phyloP scores from a whole-genome alignment of 2,888 invertebrate species.

The Eupithecia subfuscata region DNA sequence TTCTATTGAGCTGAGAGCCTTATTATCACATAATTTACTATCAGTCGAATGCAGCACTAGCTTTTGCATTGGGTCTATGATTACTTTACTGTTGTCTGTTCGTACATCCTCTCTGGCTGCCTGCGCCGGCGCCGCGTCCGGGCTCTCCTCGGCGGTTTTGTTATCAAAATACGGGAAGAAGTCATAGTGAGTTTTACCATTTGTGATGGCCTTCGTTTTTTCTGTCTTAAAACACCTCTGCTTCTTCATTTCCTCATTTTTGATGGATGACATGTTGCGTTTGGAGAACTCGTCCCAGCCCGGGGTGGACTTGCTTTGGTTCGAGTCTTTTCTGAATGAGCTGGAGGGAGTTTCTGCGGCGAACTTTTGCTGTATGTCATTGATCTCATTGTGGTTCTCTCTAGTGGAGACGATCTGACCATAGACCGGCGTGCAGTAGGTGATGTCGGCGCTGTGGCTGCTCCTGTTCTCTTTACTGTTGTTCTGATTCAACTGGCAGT shows the following conservation, averaged over 20 bases:
- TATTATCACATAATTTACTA: constrained; percentile 83
- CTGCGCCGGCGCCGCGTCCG: constrained; percentile 37
- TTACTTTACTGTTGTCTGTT: constrained; percentile 76
- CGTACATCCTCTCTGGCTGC: constrained; percentile 42
- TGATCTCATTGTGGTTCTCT: constrained; percentile 80
- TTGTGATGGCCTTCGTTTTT: constrained; percentile 63
- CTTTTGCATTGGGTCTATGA: constrained; percentile 82
- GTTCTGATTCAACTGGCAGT: constrained; percentile 72
- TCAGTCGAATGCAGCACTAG: constrained; percentile 82
- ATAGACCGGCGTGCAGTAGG: constrained; percentile 79
- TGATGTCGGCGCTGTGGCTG: constrained; percentile 67
- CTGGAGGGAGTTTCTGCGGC: constrained; percentile 74
- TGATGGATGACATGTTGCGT: constrained; percentile 71
- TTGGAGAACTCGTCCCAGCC: constrained; percentile 78
- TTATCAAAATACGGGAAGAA: constrained; percentile 80
- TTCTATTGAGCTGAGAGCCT: constrained; percentile 79
- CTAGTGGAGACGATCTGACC: constrained; percentile 78
- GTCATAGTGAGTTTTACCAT: constrained; percentile 75
- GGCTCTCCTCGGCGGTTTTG: constrained; percentile 60
- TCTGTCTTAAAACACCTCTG: constrained; percentile 63
- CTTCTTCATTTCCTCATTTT: constrained; percentile 65
- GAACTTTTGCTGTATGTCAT: constrained; percentile 78
- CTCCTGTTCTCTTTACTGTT: constrained; percentile 61
- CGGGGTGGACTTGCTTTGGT: constrained; percentile 67
- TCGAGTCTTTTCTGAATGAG: constrained; percentile 75